Percentiles rank a stretch among this genome's conserved stretches.
phyloP scores from a whole-genome alignment of 2,797 vertebrate genomes.

The Lophius americanus region DNA sequence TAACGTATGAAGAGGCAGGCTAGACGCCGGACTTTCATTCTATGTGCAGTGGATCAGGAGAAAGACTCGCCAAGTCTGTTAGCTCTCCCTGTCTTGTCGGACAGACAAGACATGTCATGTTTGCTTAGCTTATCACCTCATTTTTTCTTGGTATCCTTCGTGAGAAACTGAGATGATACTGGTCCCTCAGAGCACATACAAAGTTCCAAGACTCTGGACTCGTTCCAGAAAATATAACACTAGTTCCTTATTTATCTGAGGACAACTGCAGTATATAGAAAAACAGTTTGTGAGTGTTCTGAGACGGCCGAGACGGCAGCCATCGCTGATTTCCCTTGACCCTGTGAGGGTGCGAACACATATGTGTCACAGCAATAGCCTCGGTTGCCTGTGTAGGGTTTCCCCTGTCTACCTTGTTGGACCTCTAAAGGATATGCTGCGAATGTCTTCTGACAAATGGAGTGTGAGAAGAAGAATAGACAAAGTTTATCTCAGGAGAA shows the following conservation, averaged over 20 bases:
- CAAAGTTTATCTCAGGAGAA: conserved; percentile 39
- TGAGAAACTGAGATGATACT: background rate
- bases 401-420: conserved; percentile 49
- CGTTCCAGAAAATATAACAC: conserved; percentile 30
- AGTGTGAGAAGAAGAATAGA: conserved; percentile 38
- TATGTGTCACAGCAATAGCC: conserved; percentile 43
- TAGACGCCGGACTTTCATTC: too few species aligned
- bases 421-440: conserved; percentile 35
- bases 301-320: conserved; percentile 36
- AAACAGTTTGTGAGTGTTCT: conserved; percentile 36
- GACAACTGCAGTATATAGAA: conserved; percentile 41
- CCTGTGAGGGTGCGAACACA: conserved; percentile 25
- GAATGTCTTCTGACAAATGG: conserved; percentile 28
- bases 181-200: conserved; percentile 11
- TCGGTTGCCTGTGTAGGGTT: conserved; percentile 58
- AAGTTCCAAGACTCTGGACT: background rate
- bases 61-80: conserved; percentile 18
- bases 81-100: too few species aligned
- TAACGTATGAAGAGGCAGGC: conserved; percentile 22
- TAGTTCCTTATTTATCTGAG: conserved; percentile 14
- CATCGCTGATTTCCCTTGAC: conserved; percentile 39
- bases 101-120: conserved; percentile 1
- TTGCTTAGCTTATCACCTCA: too few species aligned
- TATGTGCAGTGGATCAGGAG: conserved; percentile 13
- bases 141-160: background rate